These are phyloP conservation scores for Pterostichus niger DNA, from an alignment of 2,888 invertebrate genomes.

Conservation along the genomic window DNA sequence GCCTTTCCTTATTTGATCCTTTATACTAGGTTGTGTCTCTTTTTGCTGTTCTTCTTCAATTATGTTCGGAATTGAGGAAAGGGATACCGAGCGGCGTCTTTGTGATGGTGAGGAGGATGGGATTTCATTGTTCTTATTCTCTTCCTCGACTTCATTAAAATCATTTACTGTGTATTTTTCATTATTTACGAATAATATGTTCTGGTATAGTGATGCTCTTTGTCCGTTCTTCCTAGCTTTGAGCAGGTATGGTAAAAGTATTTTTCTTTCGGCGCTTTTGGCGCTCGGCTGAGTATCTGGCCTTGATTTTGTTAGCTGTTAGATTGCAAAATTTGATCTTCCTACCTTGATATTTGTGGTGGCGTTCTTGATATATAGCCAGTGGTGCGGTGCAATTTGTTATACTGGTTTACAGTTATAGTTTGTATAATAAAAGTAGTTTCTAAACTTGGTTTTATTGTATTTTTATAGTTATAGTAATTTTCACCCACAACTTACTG, in stretches of 20 bases:
- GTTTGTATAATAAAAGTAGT: slow-evolving; percentile 5
- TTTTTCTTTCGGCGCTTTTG: not conserved
- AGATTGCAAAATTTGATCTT: not conserved
- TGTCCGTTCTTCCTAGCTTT: slow-evolving; percentile 15
- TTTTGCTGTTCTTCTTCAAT: slow-evolving; percentile 2
- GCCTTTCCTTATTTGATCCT: not conserved
- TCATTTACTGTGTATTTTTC: slow-evolving; percentile 5
- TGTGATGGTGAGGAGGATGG: not conserved
- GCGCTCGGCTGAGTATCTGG: not conserved
- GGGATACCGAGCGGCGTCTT: not conserved
- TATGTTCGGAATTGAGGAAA: not conserved
- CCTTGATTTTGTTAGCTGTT: not conserved
- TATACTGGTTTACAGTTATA: not conserved
- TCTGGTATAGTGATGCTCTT: not conserved
- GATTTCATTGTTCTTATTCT: not conserved
- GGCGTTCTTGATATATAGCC: not conserved
- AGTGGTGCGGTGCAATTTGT: not conserved
- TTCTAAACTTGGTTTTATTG: too few species aligned
- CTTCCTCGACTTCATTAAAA: not conserved
- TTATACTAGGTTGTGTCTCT: not conserved
- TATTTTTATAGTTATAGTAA: too few species aligned
- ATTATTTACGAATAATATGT: not conserved
- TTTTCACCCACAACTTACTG: too few species aligned
- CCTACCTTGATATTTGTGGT: not conserved
- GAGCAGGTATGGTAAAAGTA: slow-evolving; percentile 2